Base-by-base conservation (phyloP, 2,113 vertebrate species). In the Spea bombifrons region DNA sequence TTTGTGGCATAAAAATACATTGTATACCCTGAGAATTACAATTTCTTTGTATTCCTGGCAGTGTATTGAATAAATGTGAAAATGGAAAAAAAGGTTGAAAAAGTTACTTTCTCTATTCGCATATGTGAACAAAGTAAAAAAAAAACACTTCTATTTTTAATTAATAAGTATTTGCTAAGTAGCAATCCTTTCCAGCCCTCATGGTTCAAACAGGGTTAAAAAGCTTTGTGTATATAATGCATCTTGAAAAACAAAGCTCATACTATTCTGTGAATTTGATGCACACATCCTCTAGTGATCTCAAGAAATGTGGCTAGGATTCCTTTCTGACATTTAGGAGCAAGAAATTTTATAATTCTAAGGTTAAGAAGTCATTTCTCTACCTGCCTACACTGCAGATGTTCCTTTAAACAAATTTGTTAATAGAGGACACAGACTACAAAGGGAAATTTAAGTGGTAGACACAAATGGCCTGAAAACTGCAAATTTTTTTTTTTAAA, bases 251-350 rank as follows among this genome's bases (percentile, higher is more conserved):
- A 30, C 6, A 10, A 57, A 63, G 48, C 15, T 45, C 43, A 16
- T 10, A 9, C 45, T 46, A 17, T 44, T n/a, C 16, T 8, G 12
- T 75, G 12, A 75, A 59, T 13, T 17, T 7, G 49, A n/a, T 45
- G 49, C 59, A 65, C 73, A 10, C 48, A 75, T 50, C 59, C 46
- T 76, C 53, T 76, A 68, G 66, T 76, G 75, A n/a, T 45, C 68
- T 68, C 49, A 67, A 76, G 48, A 67, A 76, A 68, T 46, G 57
- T 69, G 66, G 44, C 74, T 67, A 15, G 66, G 74, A 75, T 75
- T 75, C 74, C 75, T 10, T 68, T 76, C 52, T 76, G 65, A 76
- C 75, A 76, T 76, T 76, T 76, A 76, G 64, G 50, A 76, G 75
- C 50, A 57, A 12, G 75, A 76, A 76, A 75, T 75, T 30, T 53